phyloP scores from a whole-genome alignment of 2,113 vertebrate genomes.

The Columbina picui region DNA sequence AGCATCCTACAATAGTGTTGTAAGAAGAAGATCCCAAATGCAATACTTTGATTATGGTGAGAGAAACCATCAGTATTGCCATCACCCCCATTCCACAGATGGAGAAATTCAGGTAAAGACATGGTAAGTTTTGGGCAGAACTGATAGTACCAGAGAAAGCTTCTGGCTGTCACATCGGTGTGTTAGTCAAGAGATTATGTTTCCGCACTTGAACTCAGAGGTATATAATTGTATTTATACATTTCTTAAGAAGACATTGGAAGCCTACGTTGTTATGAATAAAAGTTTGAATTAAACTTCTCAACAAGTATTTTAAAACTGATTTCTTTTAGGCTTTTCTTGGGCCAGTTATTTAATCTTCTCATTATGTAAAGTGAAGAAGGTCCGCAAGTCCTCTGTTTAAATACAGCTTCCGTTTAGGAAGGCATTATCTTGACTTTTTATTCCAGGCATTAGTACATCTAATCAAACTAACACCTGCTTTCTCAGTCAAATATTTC shows the following conservation, averaged over 20 bases:
- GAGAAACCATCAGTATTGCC: background rate
- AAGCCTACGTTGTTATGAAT: background rate
- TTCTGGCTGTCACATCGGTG: background rate
- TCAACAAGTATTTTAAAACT: background rate
- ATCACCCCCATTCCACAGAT: background rate
- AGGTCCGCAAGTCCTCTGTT: background rate
- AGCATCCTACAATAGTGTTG: background rate
- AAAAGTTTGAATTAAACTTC: background rate
- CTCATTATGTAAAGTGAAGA: background rate
- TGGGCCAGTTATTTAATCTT: background rate
- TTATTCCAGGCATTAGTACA: background rate
- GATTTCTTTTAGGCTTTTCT: background rate
- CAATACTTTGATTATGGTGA: background rate
- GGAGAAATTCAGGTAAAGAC: background rate
- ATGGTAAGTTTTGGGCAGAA: background rate
- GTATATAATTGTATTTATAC: background rate
- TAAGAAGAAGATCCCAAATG: background rate
- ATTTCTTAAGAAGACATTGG: background rate
- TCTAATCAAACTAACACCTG: background rate
- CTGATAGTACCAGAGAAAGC: background rate
- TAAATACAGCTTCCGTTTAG: background rate
- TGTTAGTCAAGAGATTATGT: background rate
- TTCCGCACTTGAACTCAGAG: background rate
- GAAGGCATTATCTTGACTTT: background rate
- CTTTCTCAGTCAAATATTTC: background rate